Percentiles rank a stretch among this genome's conserved stretches.
These are phyloP conservation scores for Plecturocebus donacophilus DNA, from an alignment of 2,113 vertebrate genomes.

Conservation along the genomic window DNA sequence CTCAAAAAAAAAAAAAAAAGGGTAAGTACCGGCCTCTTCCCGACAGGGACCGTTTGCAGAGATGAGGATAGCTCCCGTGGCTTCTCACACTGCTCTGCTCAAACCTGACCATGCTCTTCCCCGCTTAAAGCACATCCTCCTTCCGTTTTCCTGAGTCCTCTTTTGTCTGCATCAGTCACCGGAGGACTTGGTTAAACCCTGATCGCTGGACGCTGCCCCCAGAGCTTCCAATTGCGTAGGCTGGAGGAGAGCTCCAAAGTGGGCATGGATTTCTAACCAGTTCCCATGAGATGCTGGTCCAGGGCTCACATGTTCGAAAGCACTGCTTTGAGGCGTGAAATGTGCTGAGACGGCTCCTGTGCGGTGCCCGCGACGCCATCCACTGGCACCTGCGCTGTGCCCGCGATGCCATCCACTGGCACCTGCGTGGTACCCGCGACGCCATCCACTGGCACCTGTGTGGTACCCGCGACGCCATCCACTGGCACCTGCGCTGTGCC, in stretches of 20 bases:
- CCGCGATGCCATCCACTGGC: fast-evolving
- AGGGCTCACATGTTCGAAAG: background rate
- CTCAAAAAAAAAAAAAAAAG: too few species aligned
- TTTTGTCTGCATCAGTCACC: background rate
- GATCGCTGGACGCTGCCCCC: too few species aligned
- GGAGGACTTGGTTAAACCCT: background rate
- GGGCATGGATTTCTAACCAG: background rate
- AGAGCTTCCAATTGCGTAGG: background rate
- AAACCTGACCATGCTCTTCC: too few species aligned
- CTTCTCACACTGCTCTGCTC: background rate
- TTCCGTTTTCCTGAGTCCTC: background rate
- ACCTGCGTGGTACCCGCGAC: too few species aligned
- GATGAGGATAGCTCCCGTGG: background rate
- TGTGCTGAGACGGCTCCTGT: fast-evolving
- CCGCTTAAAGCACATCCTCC: background rate
- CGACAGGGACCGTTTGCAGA: background rate
- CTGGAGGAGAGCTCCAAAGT: background rate
- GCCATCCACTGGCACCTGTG: too few species aligned
- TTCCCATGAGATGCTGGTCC: background rate
- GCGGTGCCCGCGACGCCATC: too few species aligned
- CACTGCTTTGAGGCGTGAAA: background rate
- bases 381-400: too few species aligned
- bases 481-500: too few species aligned
- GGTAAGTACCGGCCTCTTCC: background rate
- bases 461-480: too few species aligned